Base-by-base conservation (phyloP, 37 sponge, comb jelly and placozoan species). In the Geodia barretti region DNA sequence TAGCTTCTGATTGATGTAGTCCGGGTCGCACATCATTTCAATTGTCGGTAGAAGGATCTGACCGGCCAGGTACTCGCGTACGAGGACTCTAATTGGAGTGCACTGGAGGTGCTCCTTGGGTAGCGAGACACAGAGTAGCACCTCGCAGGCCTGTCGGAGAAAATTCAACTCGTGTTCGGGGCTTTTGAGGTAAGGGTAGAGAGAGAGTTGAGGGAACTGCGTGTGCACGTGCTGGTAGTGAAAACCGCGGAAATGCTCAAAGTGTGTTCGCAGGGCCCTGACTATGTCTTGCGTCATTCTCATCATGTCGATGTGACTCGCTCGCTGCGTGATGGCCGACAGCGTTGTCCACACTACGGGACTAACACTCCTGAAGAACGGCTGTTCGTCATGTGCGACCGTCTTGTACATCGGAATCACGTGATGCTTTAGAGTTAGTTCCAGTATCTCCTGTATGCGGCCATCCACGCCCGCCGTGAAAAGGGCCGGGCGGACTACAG, bases 1-100 rank as follows among this genome's bases (percentile, higher is more conserved):
- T 21, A 96, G 66, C 39, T 87, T 84, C 75, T 91, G 94, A 47
- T 96, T 96, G 82, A 96, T 80, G 76, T 85, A 91, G 78, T 96
- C 97, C 14, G 97, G 97, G 47, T 96, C 94, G 60, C 95, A 94
- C 17, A 96, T n/a, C 73, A 77, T 71, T 2, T 94, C 89, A 29
- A 91, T 83, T 39, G 84, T 75, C 1, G 97, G 97, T 61, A 69
- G 78, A 24, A 96, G 37, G 61, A 96, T 79, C 20, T 76, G 72
- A 34, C 84, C 79, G 4, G 83, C 67, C 20, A 95, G 72, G 74
- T 73, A 91, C 39, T 95, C 95, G 0, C 95, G 82, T 1, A 82
- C 28, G 32, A 95, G 76, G 4, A 79, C 81, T 23, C 95, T 64
- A 1, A 89, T 74, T 38, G 84, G 83, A 17, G 75, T 82, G 68